Evolutionary conservation across 2,797 vertebrate genomes (phyloP), one percentile per base, ranked within the genome.

Genomic region (Crypturellus tataupa): DNA sequence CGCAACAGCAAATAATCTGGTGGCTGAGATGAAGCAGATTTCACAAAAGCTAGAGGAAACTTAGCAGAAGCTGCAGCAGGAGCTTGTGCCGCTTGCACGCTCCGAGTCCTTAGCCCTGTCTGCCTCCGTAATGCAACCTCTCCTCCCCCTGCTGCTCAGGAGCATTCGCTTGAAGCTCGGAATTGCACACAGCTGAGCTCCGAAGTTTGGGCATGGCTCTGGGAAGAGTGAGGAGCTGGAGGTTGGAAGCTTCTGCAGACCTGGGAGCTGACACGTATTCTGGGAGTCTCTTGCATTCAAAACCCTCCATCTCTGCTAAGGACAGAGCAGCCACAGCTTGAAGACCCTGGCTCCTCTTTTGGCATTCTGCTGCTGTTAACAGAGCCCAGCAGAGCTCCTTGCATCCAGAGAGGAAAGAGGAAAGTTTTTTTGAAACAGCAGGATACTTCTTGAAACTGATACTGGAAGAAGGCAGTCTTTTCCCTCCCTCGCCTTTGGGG

Each of bases 171-270:
- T 0, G 94, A 75, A 67, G 93, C 92, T 55, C 78, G 71, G 88
- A 59, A 53, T 84, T 13, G 70, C 87, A 20, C 90, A 44, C 31
- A 21, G 85, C 94, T 39, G 89, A 87, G 96, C 87, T 68, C 11
- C 7, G 49, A 11, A 65, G 7, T 59, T 93, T 29, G 67, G 78
- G 81, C 65, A 92, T 94, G 96, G 97, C 92, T 92, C 91, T n/a
- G 85, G 72, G 91, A 42, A 92, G 73, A 25, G 68, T 2, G 64
- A 78, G 84, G 15, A 65, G 24, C 92, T 20, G 75, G 31, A 40
- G 77, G 58, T 35, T 23, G 3, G 46, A n/a, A 25, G 33, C 23
- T 53, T 65, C 55, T 10, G 62, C 81, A 24, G 39, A 24, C 20
- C 53, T 24, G 47, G 70, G 29, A 64, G 63, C 89, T 10, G 67